Evolutionary conservation across 2,113 vertebrate genomes (phyloP).

Genomic region (Mungos mungo): DNA sequence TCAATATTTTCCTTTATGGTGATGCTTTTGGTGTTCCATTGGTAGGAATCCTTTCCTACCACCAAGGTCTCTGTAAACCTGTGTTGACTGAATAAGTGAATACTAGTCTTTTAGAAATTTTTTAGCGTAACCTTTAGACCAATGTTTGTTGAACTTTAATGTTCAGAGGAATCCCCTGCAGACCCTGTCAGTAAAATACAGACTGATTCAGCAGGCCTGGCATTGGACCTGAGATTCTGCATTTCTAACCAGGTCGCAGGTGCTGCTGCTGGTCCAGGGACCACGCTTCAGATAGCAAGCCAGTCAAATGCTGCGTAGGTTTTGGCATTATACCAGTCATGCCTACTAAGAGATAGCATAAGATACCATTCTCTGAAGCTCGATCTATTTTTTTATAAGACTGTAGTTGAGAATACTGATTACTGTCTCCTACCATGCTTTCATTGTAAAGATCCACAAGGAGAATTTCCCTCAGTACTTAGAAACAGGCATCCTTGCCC

Average conservation of each 20-base stretch:
- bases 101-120: neutral
- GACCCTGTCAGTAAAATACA: constrained; percentile 8
- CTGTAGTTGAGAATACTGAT: constrained; percentile 34
- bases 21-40: neutral
- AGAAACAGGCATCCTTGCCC: constrained; percentile 22
- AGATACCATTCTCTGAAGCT: neutral
- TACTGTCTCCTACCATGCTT: neutral
- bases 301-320: neutral
- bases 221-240: neutral
- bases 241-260: constrained; percentile 12
- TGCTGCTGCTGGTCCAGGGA: neutral
- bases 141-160: neutral
- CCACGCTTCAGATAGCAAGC: neutral
- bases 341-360: neutral
- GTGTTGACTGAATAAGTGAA: neutral
- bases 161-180: neutral
- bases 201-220: neutral
- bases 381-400: neutral
- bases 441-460: neutral
- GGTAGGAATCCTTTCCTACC: neutral
- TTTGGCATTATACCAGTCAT: neutral
- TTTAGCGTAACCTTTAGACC: neutral
- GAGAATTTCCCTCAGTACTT: constrained; percentile 23
- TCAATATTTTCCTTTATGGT: constrained; percentile 6
- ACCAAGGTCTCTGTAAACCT: neutral